These are phyloP conservation scores for Spodoptera exigua DNA, from an alignment of 2,888 invertebrate genomes.

Conservation along the genomic window DNA sequence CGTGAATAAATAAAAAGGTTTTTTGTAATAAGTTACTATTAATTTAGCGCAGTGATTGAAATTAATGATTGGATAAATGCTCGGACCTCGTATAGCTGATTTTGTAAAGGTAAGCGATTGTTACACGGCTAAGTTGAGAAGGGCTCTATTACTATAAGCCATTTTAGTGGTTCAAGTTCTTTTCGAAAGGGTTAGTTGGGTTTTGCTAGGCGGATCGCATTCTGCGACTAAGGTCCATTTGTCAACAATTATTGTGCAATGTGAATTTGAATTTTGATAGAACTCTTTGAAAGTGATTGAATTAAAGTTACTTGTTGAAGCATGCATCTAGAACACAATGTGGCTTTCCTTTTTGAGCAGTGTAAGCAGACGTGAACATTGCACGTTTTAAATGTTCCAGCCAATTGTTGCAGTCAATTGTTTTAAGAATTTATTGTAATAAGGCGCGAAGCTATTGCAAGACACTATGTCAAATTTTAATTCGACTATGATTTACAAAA, in stretches of 20 bases:
- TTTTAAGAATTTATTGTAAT: no score
- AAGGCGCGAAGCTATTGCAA: no score
- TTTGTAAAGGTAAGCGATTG: constrained; percentile 78
- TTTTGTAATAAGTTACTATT: constrained; percentile 39
- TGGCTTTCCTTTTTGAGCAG: no score
- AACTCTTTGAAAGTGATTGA: constrained; percentile 62
- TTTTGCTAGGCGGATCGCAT: constrained; percentile 82
- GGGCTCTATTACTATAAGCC: constrained; percentile 69
- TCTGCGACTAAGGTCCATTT: constrained; percentile 74
- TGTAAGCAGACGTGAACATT: no score
- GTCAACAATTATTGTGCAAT: constrained; percentile 82
- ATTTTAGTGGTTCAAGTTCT: constrained; percentile 68
- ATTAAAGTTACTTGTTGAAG: constrained; percentile 41
- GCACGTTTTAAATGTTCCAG: no score
- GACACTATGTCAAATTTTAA: no score
- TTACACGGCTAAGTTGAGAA: constrained; percentile 71
- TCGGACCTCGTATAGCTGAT: constrained; percentile 58
- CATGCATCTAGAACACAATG: no score
- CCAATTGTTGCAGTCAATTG: no score
- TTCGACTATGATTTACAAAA: no score
- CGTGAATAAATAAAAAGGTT: constrained; percentile 66
- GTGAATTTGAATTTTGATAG: constrained; percentile 60
- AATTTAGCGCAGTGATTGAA: constrained; percentile 64
- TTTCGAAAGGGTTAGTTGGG: constrained; percentile 73
- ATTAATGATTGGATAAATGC: constrained; percentile 71